Evolutionary conservation across 2,113 vertebrate species (phyloP), one percentile per base, ranked within the genome.

Genomic region (Hyaena hyaena): DNA sequence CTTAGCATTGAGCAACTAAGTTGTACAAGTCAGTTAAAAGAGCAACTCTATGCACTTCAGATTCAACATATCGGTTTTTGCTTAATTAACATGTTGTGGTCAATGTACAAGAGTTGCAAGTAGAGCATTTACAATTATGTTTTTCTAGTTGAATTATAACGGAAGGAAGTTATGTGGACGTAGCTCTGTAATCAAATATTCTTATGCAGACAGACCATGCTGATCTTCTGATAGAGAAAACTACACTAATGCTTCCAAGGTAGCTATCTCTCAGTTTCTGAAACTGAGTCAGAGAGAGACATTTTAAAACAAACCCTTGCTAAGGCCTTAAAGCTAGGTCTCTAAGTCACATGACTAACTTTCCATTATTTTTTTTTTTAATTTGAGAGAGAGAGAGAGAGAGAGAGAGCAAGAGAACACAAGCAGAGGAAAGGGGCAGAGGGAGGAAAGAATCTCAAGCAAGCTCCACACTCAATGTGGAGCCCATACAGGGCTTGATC

Each of bases 271-370:
- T 10, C n/a, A 88, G 2, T 10, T 61, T 10, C 23, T 79, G n/a
- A 93, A 90, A 87, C 10, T 45, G 65, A 73, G 23, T 53, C 48
- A 90, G 43, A 26, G 66, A 77, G 7, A 88, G 33, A 55, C 1
- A 50, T 33, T 83, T 94, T 53, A 88, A 96, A 90, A 33, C 19
- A 76, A 96, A 84, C 43, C 31, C 4, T 93, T 61, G 39, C 14
- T 68, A 69, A 21, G 50, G 15, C 0, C 17, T 33, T n/a, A 33
- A 14, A 16, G 35, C 21, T 77, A 48, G 48, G 68, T n/a, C 11
- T 95, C 26, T 83, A 88, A 28, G 39, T 76, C 63, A 69, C 43
- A 26, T 28, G 28, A 80, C 0, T 77, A 45, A 55, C 1, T 73
- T 79, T 76, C 76, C 65, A 81, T 77, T 95, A 21, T 2, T 55